Conservation (phyloP, 2,888 invertebrate genomes). For the Dicyrtoma fusca region DNA sequence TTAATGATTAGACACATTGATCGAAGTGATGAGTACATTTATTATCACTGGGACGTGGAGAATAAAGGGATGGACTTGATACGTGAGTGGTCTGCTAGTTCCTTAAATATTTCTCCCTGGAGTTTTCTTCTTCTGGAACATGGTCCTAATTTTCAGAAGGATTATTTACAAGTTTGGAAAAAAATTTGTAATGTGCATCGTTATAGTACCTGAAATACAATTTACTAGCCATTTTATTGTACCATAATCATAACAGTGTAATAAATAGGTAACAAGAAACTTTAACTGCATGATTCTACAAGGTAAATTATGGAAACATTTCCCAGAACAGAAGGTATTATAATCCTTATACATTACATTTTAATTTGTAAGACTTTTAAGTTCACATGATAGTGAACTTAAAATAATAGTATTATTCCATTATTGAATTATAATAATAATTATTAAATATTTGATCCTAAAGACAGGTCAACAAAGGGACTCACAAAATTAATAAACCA, state of each 20-base stretch:
- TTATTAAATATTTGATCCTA: too few species aligned
- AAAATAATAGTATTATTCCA: too few species aligned
- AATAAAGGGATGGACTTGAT: slow-evolving; percentile 16
- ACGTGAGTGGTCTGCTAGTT: slow-evolving; percentile 16
- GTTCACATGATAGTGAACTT: too few species aligned
- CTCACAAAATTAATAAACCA: too few species aligned
- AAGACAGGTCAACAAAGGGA: too few species aligned
- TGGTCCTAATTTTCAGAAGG: neutral
- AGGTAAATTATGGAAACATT: too few species aligned
- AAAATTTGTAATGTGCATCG: slow-evolving; percentile 13
- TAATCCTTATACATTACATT: too few species aligned
- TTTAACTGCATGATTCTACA: too few species aligned
- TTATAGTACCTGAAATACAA: neutral
- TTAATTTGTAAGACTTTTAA: too few species aligned
- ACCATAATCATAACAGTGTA: neutral
- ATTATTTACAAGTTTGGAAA: slow-evolving; percentile 5
- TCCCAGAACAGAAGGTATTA: too few species aligned
- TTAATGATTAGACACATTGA: neutral
- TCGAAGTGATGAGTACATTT: slow-evolving; percentile 11
- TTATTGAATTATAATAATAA: too few species aligned
- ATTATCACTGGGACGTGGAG: slow-evolving; percentile 9
- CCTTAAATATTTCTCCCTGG: slow-evolving; percentile 1
- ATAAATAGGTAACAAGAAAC: too few species aligned
- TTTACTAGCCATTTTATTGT: neutral
- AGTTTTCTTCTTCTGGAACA: slow-evolving; percentile 21